Evolutionary conservation across 1,140 invertebrate species (phyloP), one percentile per base, ranked within the genome.

Genomic region (Heliconius himera): DNA sequence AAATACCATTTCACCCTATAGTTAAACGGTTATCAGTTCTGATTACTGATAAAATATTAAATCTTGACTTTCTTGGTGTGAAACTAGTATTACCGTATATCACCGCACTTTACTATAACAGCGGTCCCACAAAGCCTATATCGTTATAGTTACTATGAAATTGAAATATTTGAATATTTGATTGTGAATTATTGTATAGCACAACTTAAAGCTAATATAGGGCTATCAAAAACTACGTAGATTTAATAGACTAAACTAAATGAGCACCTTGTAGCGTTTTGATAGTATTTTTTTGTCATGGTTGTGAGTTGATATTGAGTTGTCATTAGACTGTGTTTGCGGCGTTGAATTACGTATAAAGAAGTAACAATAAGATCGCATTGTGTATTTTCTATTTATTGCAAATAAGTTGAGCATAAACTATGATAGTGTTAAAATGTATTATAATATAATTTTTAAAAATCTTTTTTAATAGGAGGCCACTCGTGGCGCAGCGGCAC

Each of bases 81-180:
- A 74, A 79, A 18, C 49, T 36, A 74, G 29, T 38, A 66, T 75
- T 79, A 79, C 38, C 46, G n/a, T 66, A 74, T 73, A 74, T 71
- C 26, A 75, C 26, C 74, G 26, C 56, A 70, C 33, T 79, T 76
- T 70, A 76, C 71, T 79, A 49, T 74, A 38, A 74, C 54, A 74
- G 71, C 71, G 46, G 36, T 33, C 66, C 56, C 49, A 79, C 78
- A 79, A 79, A 72, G 78, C 78, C 70, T 76, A 79, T 76, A 79
- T 79, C 74, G 78, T 79, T 79, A 49, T 70, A 56, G 56, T 66
- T 76, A 73, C 76, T 79, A 79, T 73, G 74, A 79, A 79, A 76
- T 70, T 79, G 78, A 79, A 79, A 79, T 70, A 74, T 79, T 79
- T 79, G 78, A 79, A 79, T 79, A 79, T 79, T 79, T 79, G 78